Conservation (phyloP, 2,797 vertebrate species). For the Acrossocheilus wenchowensis region DNA sequence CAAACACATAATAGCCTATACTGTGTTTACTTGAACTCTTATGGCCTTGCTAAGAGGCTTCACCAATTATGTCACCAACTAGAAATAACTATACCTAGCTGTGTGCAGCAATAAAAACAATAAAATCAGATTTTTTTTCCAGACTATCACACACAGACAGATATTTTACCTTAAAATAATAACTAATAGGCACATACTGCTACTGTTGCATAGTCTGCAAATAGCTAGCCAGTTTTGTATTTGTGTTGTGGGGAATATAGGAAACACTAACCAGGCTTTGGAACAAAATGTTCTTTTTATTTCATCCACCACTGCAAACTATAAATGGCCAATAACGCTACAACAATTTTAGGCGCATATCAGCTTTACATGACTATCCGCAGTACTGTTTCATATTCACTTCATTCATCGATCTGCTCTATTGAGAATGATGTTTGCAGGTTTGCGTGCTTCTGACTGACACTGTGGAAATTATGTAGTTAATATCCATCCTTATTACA, state of each 20-base stretch:
- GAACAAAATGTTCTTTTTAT: not conserved
- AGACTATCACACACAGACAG: not conserved
- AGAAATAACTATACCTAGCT: constrained; percentile 34
- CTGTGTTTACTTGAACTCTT: not conserved
- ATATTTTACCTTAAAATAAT: not conserved
- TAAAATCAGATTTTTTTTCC: not conserved
- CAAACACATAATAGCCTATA: not conserved
- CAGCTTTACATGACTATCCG: not conserved
- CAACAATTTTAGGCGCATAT: not conserved
- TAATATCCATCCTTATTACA: not conserved
- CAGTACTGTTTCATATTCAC: not conserved
- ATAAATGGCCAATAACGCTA: not conserved
- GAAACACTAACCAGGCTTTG: constrained; percentile 1
- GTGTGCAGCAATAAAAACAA: not conserved
- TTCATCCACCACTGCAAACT: not conserved
- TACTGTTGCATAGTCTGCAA: constrained; percentile 3
- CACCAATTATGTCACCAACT: not conserved
- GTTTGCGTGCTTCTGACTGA: not conserved
- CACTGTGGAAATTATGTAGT: not conserved
- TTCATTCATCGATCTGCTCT: not conserved
- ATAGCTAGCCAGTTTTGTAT: not conserved
- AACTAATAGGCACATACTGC: not conserved
- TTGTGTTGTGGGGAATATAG: not conserved
- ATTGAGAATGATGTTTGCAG: not conserved
- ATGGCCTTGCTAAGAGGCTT: not conserved